Evolutionary conservation across 1,140 invertebrate species (phyloP), one percentile per base, ranked within the genome.

Genomic region (Phymorhynchus buccinoides): DNA sequence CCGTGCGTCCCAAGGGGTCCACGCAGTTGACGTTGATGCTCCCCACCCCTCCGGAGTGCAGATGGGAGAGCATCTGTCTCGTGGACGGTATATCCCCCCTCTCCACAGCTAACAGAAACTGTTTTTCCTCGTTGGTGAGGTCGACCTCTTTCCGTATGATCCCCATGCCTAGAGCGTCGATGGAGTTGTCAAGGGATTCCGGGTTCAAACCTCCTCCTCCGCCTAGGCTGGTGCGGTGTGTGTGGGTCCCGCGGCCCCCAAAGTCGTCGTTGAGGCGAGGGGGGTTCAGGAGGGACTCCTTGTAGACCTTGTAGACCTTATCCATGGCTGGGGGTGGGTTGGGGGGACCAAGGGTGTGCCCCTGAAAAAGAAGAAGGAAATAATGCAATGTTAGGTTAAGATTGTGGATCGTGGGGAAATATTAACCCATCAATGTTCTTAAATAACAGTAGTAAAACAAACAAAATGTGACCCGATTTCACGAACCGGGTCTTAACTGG

Each of bases 1-100:
- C 93, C 32, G 91, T 92, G 75, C 93, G 94, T 89, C 98, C 98
- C 56, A 99, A 94, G 0, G 97, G 97, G 94, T 99, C 98, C 42
- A 97, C 96, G 93, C 98, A 99, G 94, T 99, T 97, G 84, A 98
- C 96, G 92, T 98, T 96, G 83, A 99, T 95, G 82, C 87, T 89
- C n/a, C n/a, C n/a, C n/a, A n/a, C n/a, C n/a, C 56, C 56, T 44
- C 86, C 85, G 42, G 77, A 41, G 86, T 89, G 37, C 16, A 87
- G 79, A 71, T 87, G 35, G 73, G 30, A 84, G 22, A 93, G 89
- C 83, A 88, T 90, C 77, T 91, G 89, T 27, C 89, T 68, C 14
- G 90, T 91, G 32, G 89, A 90, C 0, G 92, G 90, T 22, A 93
- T 90, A 86, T 93, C 93, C 0, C 92, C 92, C 12, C 93, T 83